Base-by-base conservation (phyloP, 2,797 vertebrate species). In the Dipus sagitta region DNA sequence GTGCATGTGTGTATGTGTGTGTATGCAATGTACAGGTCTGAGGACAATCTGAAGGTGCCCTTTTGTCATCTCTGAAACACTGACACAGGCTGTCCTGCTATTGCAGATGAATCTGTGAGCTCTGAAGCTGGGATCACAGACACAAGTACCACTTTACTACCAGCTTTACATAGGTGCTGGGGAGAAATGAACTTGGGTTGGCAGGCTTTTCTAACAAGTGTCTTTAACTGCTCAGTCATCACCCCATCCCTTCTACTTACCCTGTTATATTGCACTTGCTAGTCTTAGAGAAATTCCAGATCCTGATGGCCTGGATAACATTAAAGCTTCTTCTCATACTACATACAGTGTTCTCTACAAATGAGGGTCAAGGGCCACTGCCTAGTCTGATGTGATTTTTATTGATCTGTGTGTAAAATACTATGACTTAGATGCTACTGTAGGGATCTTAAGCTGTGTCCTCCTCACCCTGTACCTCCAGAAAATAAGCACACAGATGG, bases 271-370 rank as follows among this genome's bases (percentile, higher is more conserved):
- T 84, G 11, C 12, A 72, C 38, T 72, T 77, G 71, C 47, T 86
- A 26, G 23, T 85, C 72, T 58, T 17, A 74, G 15, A 87, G 74
- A 90, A 96, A 86, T 67, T 60, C 58, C 80, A 90, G 38, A 70
- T 64, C 60, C 60, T 89, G 32, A 18, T 2, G 30, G 13, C 72
- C 34, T 42, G 70, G 38, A 60, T 75, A 65, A 92, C 60, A 79
- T 64, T 26, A 86, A 92, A 94, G 30, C 52, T 79, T 42, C 62
- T 88, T 77, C 18, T 28, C 47, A 0, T 38, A 72, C 67, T 64
- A 79, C 42, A 12, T 11, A 26, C 38, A 60, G 10, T 26, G 20
- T 23, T 88, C 47, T 88, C 58, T 77, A 23, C 21, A 64, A 89
- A 85, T 38, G 47, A 30, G 32, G 14, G 18, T 52, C 74, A 71